Evolutionary conservation across 2,113 vertebrate genomes (phyloP), one percentile per base, ranked within the genome.

Genomic region (Labrus mixtus): DNA sequence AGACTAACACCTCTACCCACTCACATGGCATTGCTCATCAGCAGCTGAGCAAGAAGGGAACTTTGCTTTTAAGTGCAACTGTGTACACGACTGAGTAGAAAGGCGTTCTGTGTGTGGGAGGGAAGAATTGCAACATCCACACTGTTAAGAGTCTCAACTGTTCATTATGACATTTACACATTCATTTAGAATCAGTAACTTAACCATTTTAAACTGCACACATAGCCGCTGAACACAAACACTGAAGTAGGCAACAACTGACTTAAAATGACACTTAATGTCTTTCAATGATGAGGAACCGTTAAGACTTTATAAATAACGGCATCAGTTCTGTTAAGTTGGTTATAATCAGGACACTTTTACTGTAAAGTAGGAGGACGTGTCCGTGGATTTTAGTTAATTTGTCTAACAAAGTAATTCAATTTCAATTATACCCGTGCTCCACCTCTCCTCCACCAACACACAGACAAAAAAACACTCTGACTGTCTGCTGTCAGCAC

Each of bases 1-100:
- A 41, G 60, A 77, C 33, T 55, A 63, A 80, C 36, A 20, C 37
- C 57, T 73, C 65, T 8, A 39, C 76, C 69, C 73, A 82, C 69
- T 78, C 72, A 71, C 41, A 68, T 5, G 3, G 55, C 37, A 70
- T 46, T 54, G 67, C 69, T 75, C 62, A 69, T 73, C 58, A 57
- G 53, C 64, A 79, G 48, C 48, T 51, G 48, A 45, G 43, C 45
- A 65, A 64, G 16, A 75, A 64, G 29, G 29, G 37, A 70, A 65
- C 46, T 66, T 55, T 60, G 39, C 70, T 76, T 55, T 54, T 15
- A 69, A 59, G 36, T 36, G 50, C 23, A 67, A 66, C 15, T n/a
- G 12, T 53, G 23, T 51, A 53, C 23, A 61, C 0, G 37, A 8
- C 29, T 71, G 12, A 36, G 25, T 55, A 6, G 20, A 37, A 72